Percentiles rank a stretch among this genome's conserved stretches.
phyloP scores from a whole-genome alignment of 2,888 invertebrate species.

The Hesperia comma region DNA sequence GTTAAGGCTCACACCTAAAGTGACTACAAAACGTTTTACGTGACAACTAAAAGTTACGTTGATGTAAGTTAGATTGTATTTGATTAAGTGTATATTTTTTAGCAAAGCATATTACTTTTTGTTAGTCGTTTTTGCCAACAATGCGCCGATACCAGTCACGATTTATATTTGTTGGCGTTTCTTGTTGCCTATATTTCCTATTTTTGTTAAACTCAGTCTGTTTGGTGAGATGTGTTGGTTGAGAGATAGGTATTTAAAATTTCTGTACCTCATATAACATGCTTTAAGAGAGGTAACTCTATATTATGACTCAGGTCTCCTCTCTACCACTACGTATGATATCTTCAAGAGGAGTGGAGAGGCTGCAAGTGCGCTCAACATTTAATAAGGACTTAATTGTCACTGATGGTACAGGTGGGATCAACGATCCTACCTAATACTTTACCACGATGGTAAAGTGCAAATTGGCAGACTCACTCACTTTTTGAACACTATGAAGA shows the following conservation, averaged over 20 bases:
- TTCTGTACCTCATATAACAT: neutral
- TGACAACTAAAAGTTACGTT: neutral
- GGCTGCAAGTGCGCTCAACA: too few relatives aligned
- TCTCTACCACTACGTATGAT: too few relatives aligned
- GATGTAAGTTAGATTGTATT: slow-evolving; percentile 10
- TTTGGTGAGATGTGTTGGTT: slow-evolving; percentile 10
- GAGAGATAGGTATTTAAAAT: slow-evolving; percentile 1
- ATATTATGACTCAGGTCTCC: too few relatives aligned
- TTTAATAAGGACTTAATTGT: too few relatives aligned
- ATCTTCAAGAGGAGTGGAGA: too few relatives aligned
- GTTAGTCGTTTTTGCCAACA: slow-evolving; percentile 16
- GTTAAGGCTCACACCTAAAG: too few relatives aligned
- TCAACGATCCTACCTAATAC: too few relatives aligned
- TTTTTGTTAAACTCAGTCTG: slow-evolving; percentile 29
- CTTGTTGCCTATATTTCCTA: slow-evolving; percentile 30
- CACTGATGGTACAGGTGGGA: too few relatives aligned
- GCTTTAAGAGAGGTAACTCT: neutral
- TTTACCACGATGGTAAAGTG: too few relatives aligned
- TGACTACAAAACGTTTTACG: neutral
- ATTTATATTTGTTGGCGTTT: slow-evolving; percentile 33
- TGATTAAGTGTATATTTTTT: slow-evolving; percentile 27
- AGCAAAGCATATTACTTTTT: slow-evolving; percentile 30
- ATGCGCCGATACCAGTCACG: slow-evolving; percentile 27
- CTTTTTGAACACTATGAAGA: too few relatives aligned
- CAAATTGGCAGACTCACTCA: too few relatives aligned